Evolutionary conservation across 2,797 vertebrate genomes (phyloP).

Genomic region (Micropoecilia bifurca): DNA sequence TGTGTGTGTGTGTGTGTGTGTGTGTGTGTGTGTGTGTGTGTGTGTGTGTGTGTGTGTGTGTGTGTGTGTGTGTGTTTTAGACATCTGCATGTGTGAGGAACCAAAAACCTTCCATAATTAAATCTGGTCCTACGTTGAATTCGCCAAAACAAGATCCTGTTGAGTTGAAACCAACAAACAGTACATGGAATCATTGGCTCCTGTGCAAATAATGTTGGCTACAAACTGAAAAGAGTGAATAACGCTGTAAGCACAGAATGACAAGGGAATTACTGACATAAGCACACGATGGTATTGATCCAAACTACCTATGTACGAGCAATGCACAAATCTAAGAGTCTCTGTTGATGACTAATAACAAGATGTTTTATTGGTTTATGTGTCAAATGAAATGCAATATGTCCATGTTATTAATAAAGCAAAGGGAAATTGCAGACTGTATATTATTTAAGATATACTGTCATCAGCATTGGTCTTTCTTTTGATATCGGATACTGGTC

Average conservation of each 20-base stretch:
- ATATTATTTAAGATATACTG: slow-evolving; percentile 30
- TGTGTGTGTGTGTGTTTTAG: neutral
- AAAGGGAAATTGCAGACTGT: slow-evolving; percentile 28
- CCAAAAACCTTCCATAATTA: slow-evolving; percentile 34
- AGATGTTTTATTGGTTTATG: slow-evolving; percentile 28
- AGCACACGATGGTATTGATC: slow-evolving; percentile 58
- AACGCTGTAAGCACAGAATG: slow-evolving; percentile 57
- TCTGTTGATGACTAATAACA: slow-evolving; percentile 14
- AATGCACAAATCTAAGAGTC: slow-evolving; percentile 16
- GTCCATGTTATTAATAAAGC: slow-evolving; percentile 53
- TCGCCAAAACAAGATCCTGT: slow-evolving; percentile 64
- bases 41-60: slow-evolving; percentile 2
- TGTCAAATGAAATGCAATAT: slow-evolving; percentile 66
- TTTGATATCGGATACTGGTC: slow-evolving; percentile 14
- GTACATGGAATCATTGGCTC: slow-evolving; percentile 13
- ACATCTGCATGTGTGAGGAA: neutral
- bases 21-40: slow-evolving; percentile 4
- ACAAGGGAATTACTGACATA: slow-evolving; percentile 34
- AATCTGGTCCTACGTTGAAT: slow-evolving; percentile 56
- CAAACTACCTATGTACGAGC: slow-evolving; percentile 48
- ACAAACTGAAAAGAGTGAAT: slow-evolving; percentile 14
- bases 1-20: too few species aligned
- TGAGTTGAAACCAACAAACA: slow-evolving; percentile 55
- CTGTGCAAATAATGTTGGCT: neutral
- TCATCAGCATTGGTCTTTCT: slow-evolving; percentile 11